A percentile compares a stretch with the other conserved stretches of the same genome.
Evolutionary conservation across 2,888 invertebrate species (phyloP).

Genomic region (Rapana venosa): DNA sequence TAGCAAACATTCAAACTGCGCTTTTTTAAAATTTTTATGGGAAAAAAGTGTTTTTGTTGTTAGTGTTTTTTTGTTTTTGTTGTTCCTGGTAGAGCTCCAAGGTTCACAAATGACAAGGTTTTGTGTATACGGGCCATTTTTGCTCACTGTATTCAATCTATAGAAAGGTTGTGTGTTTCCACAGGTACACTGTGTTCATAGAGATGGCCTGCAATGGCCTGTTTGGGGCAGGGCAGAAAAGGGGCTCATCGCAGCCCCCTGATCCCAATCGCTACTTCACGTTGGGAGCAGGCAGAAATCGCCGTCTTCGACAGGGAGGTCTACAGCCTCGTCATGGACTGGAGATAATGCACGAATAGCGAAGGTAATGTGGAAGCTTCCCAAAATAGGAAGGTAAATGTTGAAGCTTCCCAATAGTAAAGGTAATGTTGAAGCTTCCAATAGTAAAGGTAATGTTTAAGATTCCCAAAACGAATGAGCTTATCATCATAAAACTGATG

Average conservation of each 20-base stretch:
- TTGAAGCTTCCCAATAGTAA: too few species aligned
- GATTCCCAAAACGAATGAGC: too few species aligned
- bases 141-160: background rate
- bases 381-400: too few species aligned
- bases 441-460: too few species aligned
- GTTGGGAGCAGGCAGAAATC: conserved; percentile 76
- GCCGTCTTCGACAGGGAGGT: conserved; percentile 77
- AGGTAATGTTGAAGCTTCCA: too few species aligned
- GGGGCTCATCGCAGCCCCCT: conserved; percentile 78
- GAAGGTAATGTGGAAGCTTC: conserved; percentile 74
- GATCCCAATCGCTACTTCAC: conserved; percentile 75
- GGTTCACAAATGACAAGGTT: background rate
- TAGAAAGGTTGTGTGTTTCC: background rate
- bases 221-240: conserved; percentile 79
- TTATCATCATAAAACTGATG: too few species aligned
- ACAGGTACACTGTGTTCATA: conserved; percentile 72
- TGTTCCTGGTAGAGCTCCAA: too few species aligned
- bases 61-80: too few species aligned
- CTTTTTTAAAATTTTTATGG: too few species aligned
- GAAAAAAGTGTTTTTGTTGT: too few species aligned
- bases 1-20: too few species aligned
- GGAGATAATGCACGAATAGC: conserved; percentile 79
- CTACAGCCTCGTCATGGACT: conserved; percentile 78
- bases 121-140: background rate
- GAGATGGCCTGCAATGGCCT: conserved; percentile 81